phyloP scores from a whole-genome alignment of 2,797 vertebrate genomes.

The Gephyroberyx darwinii region DNA sequence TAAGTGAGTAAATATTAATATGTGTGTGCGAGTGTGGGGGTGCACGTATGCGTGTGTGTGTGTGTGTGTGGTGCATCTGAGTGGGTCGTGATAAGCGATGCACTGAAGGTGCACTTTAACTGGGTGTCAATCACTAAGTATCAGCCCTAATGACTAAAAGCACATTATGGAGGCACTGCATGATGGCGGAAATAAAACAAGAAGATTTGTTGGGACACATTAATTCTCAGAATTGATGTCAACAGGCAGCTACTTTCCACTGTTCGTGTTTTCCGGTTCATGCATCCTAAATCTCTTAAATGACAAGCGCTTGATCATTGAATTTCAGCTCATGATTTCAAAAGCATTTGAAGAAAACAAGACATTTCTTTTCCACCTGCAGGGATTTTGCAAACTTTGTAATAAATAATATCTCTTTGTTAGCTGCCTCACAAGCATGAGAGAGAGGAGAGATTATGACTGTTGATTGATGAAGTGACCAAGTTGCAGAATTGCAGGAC shows the following conservation, averaged over 20 bases:
- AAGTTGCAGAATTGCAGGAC: background rate
- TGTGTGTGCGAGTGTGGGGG: constrained; percentile 39
- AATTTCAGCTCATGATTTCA: constrained; percentile 66
- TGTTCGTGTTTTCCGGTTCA: constrained; percentile 64
- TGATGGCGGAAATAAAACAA: constrained; percentile 74
- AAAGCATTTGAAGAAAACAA: constrained; percentile 32
- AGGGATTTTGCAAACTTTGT: constrained; percentile 16
- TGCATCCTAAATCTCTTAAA: constrained; percentile 64
- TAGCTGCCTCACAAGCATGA: background rate
- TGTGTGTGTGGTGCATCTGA: constrained; percentile 39
- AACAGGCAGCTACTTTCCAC: constrained; percentile 67
- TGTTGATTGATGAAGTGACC: constrained; percentile 15
- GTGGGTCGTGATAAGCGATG: constrained; percentile 76
- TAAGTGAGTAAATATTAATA: constrained; percentile 75
- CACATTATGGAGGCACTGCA: constrained; percentile 71
- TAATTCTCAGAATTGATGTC: constrained; percentile 81
- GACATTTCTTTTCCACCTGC: constrained; percentile 5
- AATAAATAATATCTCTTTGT: background rate
- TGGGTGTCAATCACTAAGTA: constrained; percentile 81
- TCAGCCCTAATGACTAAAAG: constrained; percentile 80
- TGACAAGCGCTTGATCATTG: constrained; percentile 70
- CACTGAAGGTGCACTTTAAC: constrained; percentile 83
- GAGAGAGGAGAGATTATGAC: background rate
- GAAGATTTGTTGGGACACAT: constrained; percentile 80
- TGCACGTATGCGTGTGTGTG: constrained; percentile 34